Percentiles rank a stretch among this genome's conserved stretches.
Conservation (phyloP, 2,797 vertebrate species). For the Bovichtus diacanthus region DNA sequence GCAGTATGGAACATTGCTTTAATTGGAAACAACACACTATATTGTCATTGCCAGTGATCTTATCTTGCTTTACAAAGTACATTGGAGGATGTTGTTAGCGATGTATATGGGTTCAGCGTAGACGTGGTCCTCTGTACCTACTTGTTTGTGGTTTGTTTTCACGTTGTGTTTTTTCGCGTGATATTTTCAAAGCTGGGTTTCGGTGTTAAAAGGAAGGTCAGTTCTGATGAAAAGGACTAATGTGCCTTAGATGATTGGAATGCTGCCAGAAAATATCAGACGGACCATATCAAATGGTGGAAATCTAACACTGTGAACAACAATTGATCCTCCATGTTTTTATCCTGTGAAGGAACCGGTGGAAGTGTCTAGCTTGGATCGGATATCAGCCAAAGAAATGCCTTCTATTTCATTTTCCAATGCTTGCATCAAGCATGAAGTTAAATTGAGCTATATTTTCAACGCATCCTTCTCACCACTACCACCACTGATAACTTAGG, state of each 20-base stretch:
- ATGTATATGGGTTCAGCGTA: neutral
- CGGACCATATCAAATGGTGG: conserved; percentile 20
- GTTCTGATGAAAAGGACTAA: neutral
- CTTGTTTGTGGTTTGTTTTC: conserved; percentile 12
- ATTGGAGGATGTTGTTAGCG: neutral
- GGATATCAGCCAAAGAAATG: conserved; percentile 18
- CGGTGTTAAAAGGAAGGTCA: neutral
- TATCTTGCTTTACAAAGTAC: neutral
- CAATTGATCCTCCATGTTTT: conserved; percentile 30
- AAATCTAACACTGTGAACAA: conserved; percentile 25
- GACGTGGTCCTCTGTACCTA: neutral
- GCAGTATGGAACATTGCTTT: neutral
- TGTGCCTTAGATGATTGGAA: neutral
- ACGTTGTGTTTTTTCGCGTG: neutral
- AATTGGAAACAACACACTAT: neutral
- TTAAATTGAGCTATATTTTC: neutral
- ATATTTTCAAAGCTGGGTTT: neutral
- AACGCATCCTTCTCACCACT: neutral
- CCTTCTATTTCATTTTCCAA: neutral
- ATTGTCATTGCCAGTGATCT: conserved; percentile 4
- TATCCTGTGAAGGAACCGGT: conserved; percentile 6
- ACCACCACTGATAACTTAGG: neutral
- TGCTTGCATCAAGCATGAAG: neutral
- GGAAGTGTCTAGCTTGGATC: conserved; percentile 10
- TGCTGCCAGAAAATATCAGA: neutral